Conservation (phyloP, 1,140 invertebrate species). For the Lycorma delicatula region DNA sequence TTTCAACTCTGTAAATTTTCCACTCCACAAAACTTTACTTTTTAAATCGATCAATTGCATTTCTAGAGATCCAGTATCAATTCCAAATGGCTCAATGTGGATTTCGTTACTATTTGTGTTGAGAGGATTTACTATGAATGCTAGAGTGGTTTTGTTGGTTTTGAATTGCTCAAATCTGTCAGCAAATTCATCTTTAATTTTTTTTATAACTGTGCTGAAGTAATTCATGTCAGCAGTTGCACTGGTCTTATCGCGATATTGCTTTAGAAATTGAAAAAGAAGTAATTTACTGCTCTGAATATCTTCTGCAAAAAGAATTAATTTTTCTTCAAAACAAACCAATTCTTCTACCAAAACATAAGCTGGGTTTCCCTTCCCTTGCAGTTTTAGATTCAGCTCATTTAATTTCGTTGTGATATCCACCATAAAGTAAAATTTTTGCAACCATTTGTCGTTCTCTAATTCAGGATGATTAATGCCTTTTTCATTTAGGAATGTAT, state of each 20-base stretch:
- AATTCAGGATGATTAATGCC: constrained; percentile 30
- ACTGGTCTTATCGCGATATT: constrained; percentile 41
- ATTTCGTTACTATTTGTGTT: constrained; percentile 28
- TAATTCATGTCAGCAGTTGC: constrained; percentile 28
- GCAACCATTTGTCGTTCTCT: constrained; percentile 30
- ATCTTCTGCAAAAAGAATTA: constrained; percentile 14
- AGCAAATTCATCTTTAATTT: constrained; percentile 30
- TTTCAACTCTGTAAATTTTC: constrained; percentile 26
- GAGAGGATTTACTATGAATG: constrained; percentile 30
- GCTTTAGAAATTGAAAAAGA: constrained; percentile 30
- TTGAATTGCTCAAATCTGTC: constrained; percentile 30
- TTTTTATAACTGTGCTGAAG: constrained; percentile 28
- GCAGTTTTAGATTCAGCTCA: constrained; percentile 33
- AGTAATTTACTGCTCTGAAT: constrained; percentile 11
- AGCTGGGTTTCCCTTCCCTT: constrained; percentile 29
- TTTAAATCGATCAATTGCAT: no score
- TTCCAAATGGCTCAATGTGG: constrained; percentile 27
- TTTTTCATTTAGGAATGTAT: constrained; percentile 30
- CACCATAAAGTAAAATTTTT: constrained; percentile 33
- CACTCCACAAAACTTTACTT: no score
- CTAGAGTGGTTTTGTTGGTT: constrained; percentile 29
- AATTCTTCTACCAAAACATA: constrained; percentile 20
- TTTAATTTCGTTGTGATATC: constrained; percentile 31
- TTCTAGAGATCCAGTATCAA: constrained; percentile 20
- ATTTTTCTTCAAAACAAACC: constrained; percentile 17